These are phyloP conservation scores for Palloptera scutellata DNA, from an alignment of 2,888 invertebrate genomes.

Conservation along the genomic window DNA sequence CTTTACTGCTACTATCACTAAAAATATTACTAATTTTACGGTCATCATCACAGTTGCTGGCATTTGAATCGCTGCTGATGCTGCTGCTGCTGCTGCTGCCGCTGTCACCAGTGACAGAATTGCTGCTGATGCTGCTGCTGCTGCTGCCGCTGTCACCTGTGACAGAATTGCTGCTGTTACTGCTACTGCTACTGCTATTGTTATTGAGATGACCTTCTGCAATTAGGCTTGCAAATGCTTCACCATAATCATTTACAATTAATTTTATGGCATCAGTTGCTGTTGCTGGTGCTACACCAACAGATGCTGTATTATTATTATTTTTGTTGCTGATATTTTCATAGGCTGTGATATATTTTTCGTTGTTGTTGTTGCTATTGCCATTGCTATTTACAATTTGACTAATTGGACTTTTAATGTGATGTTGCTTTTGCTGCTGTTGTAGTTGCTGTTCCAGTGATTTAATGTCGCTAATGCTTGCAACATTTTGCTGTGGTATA, in stretches of 20 bases:
- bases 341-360: not conserved
- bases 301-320: constrained; percentile 29
- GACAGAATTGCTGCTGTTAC: not conserved
- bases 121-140: constrained; percentile 6
- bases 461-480: not conserved
- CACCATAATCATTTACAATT: constrained; percentile 50
- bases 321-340: constrained; percentile 14
- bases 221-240: constrained; percentile 45
- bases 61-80: constrained; percentile 26
- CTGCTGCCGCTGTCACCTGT: constrained; percentile 21
- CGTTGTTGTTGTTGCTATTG: constrained; percentile 35
- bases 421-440: constrained; percentile 21
- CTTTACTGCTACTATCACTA: constrained; percentile 11
- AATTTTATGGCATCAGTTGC: constrained; percentile 44
- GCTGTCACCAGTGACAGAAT: constrained; percentile 10
- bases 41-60: not conserved
- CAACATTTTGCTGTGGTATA: constrained; percentile 7
- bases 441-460: constrained; percentile 16
- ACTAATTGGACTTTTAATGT: constrained; percentile 41
- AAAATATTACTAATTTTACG: no score
- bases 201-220: constrained; percentile 24
- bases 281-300: constrained; percentile 9
- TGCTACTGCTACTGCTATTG: constrained; percentile 26
- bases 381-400: constrained; percentile 47
- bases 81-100: constrained; percentile 26